Percentiles rank a stretch among this genome's conserved stretches.
phyloP scores from a whole-genome alignment of 2,797 vertebrate genomes.

The Lepus oiostolus region DNA sequence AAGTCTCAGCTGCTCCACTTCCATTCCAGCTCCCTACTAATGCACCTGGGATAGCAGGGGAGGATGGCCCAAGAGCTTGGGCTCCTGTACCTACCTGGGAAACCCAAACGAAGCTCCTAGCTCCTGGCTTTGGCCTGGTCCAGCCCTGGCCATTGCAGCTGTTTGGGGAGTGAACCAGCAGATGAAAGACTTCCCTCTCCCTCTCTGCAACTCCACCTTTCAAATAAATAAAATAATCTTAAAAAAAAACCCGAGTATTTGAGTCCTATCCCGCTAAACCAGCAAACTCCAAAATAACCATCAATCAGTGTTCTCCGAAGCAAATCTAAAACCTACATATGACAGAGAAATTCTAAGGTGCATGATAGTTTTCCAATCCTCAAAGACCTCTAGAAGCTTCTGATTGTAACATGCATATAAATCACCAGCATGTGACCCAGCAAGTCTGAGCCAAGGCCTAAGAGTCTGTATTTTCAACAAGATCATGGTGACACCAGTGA shows the following conservation, averaged over 20 bases:
- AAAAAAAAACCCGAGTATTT: neutral
- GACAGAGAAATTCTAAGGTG: conserved; percentile 1
- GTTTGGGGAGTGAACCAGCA: too few species aligned
- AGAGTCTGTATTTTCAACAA: conserved; percentile 31
- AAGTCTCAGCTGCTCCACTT: too few species aligned
- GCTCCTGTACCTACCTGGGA: too few species aligned
- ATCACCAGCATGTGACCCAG: neutral
- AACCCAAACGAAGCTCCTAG: too few species aligned
- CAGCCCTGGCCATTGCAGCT: too few species aligned
- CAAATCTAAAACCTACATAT: neutral
- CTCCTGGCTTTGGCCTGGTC: too few species aligned
- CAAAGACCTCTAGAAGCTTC: neutral
- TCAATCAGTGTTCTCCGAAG: conserved; percentile 33
- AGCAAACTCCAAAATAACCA: conserved; percentile 6
- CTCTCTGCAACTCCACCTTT: too few species aligned
- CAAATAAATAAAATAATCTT: too few species aligned
- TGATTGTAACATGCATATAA: neutral
- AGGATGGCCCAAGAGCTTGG: too few species aligned
- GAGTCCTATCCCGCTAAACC: neutral
- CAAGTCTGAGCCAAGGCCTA: neutral
- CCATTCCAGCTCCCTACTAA: too few species aligned
- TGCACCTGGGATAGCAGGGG: too few species aligned
- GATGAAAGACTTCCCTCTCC: too few species aligned
- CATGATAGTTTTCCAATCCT: neutral
- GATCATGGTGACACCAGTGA: neutral